phyloP scores from a whole-genome alignment of 2,888 invertebrate genomes.

The Cataglyphis albicans region DNA sequence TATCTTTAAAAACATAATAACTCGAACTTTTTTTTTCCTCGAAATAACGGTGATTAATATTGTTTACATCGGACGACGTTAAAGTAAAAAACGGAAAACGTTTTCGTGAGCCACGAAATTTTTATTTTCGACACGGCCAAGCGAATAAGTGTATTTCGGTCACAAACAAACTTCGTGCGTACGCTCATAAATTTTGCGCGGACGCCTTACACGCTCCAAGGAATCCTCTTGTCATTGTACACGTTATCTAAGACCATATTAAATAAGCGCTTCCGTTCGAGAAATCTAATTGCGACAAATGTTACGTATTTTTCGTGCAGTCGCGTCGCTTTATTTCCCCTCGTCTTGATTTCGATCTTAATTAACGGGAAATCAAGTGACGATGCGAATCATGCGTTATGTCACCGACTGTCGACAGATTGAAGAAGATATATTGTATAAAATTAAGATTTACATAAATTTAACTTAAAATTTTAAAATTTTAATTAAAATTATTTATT shows the following conservation, averaged over 20 bases:
- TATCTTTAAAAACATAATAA: background rate
- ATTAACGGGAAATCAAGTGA: conserved; percentile 60
- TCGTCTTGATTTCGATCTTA: conserved; percentile 45
- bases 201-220: conserved; percentile 6
- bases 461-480: background rate
- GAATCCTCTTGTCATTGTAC: conserved; percentile 23
- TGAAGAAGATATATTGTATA: background rate
- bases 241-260: conserved; percentile 30
- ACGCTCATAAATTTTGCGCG: conserved; percentile 47
- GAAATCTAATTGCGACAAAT: conserved; percentile 29
- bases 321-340: conserved; percentile 39
- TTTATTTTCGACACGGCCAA: conserved; percentile 64
- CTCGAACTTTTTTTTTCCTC: background rate
- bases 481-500: too few species aligned
- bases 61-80: background rate
- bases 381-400: conserved; percentile 30
- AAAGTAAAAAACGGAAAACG: conserved; percentile 21
- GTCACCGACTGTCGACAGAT: background rate
- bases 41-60: background rate
- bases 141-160: conserved; percentile 68
- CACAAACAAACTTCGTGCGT: conserved; percentile 55
- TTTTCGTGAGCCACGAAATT: conserved; percentile 31
- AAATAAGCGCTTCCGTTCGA: conserved; percentile 45
- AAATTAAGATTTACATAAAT: background rate
- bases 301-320: conserved; percentile 34